These are phyloP conservation scores for Drosophila nasuta DNA, from an alignment of 1,140 invertebrate genomes.

Conservation along the genomic window DNA sequence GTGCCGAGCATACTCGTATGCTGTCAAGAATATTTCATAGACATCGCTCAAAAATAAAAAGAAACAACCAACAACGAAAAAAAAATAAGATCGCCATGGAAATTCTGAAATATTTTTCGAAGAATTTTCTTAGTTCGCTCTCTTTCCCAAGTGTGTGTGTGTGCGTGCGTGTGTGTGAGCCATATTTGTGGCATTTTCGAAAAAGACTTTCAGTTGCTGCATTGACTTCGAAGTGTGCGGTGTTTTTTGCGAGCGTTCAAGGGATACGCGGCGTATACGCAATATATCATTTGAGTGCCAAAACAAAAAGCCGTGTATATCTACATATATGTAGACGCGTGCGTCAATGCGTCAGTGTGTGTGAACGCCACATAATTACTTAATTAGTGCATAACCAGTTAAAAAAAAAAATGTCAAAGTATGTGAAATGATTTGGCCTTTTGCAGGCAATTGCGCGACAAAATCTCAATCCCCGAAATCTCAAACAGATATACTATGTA, in stretches of 20 bases:
- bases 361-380: conserved; percentile 63
- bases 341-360: conserved; percentile 17
- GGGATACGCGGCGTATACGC: conserved; percentile 76
- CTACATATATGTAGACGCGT: conserved; percentile 56
- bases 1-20: conserved; percentile 18
- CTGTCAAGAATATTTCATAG: conserved; percentile 52
- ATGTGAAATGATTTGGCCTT: conserved; percentile 60
- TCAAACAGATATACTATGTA: conserved; percentile 23
- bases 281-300: conserved; percentile 47
- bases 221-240: conserved; percentile 78
- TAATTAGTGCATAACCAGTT: conserved; percentile 53
- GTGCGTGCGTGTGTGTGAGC: conserved; percentile 44
- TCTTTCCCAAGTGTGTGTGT: conserved; percentile 22
- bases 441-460: conserved; percentile 54
- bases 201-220: conserved; percentile 79
- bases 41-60: conserved; percentile 53
- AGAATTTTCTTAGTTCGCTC: conserved; percentile 46
- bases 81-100: conserved; percentile 55
- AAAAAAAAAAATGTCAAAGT: conserved; percentile 68
- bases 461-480: conserved; percentile 28
- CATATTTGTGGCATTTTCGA: conserved; percentile 57
- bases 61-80: no score
- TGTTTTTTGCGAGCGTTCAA: conserved; percentile 29
- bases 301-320: conserved; percentile 37
- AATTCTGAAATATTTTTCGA: conserved; percentile 67